Evolutionary conservation across 2,888 invertebrate species (phyloP), one percentile per base, ranked within the genome.

Genomic region (Hypena proboscidalis): DNA sequence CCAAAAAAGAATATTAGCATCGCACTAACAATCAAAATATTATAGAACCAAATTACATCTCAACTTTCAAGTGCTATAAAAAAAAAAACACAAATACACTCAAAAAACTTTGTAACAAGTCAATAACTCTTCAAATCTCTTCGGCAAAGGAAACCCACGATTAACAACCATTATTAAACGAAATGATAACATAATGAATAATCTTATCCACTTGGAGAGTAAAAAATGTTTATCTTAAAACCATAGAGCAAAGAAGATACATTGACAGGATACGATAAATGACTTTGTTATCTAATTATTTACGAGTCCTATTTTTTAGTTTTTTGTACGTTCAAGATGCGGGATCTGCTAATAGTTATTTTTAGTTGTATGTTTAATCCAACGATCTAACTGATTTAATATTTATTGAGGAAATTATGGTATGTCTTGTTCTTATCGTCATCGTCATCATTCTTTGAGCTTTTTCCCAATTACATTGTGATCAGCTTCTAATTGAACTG

Each of bases 211-310:
- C 20, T 32, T 23, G 15, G n/a, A n/a, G 8, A 22, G 22, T 32
- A 27, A 36, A 31, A 36, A 4, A 27, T 32, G 14, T 37, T 26
- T 37, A 17, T 27, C 32, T 32, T 27, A 13, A 21, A 27, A 43
- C 22, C 32, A 27, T 27, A 25, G 27, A 21, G 21, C 13, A 21
- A 32, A 13, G n/a, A n/a, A n/a, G 55, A 55, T 48, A 48, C 44
- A 64, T 64, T 37, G 64, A 60, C 60, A 63, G 60, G 41, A 46
- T 52, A 44, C 64, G 48, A 64, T 64, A 64, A 56, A 59, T 64
- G 63, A 61, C 64, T 55, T 36, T 50, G 41, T 51, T 63, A 51
- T 60, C 56, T 39, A 41, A 44, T 59, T 55, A 61, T 59, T 63
- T 63, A 64, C 36, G 60, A 29, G 27, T 36, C 34, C 45, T 51